Percentiles rank a stretch among this genome's conserved stretches.
Conservation (phyloP, 2,113 vertebrate species). For the Anoplopoma fimbria region DNA sequence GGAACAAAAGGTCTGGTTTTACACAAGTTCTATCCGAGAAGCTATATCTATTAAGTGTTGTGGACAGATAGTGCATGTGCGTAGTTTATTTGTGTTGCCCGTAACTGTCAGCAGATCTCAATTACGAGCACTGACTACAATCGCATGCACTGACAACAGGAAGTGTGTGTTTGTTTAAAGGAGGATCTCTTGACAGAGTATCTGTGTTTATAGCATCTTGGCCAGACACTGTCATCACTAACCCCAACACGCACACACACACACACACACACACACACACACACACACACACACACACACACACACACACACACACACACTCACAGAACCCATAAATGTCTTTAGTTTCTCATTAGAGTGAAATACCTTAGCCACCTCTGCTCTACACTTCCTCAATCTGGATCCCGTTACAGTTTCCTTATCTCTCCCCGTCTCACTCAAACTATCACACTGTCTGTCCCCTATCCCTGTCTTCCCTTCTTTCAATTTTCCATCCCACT, state of each 20-base stretch:
- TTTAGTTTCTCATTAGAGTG: conserved; percentile 45
- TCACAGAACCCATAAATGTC: not conserved
- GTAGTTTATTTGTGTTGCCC: conserved; percentile 58
- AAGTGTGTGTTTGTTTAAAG: conserved; percentile 84
- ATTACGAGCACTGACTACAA: conserved; percentile 71
- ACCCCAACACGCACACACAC: conserved; percentile 6
- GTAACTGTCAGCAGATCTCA: conserved; percentile 68
- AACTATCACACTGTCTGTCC: not conserved
- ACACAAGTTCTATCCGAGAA: not conserved
- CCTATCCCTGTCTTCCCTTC: conserved; percentile 7
- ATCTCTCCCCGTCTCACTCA: conserved; percentile 13
- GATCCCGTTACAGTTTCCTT: conserved; percentile 22
- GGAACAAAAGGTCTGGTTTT: conserved; percentile 7
- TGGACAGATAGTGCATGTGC: conserved; percentile 29
- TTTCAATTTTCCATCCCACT: conserved; percentile 28
- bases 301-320: conserved; percentile 16
- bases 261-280: conserved; percentile 25
- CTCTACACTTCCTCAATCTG: conserved; percentile 8
- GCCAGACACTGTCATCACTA: conserved; percentile 59
- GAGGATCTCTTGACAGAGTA: conserved; percentile 76
- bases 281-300: conserved; percentile 30
- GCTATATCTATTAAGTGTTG: conserved; percentile 27
- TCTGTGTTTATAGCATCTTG: conserved; percentile 80
- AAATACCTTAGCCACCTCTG: conserved; percentile 51
- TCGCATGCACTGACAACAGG: conserved; percentile 74